Evolutionary conservation across 2,797 vertebrate genomes (phyloP).

Genomic region (Aphelocoma californica): DNA sequence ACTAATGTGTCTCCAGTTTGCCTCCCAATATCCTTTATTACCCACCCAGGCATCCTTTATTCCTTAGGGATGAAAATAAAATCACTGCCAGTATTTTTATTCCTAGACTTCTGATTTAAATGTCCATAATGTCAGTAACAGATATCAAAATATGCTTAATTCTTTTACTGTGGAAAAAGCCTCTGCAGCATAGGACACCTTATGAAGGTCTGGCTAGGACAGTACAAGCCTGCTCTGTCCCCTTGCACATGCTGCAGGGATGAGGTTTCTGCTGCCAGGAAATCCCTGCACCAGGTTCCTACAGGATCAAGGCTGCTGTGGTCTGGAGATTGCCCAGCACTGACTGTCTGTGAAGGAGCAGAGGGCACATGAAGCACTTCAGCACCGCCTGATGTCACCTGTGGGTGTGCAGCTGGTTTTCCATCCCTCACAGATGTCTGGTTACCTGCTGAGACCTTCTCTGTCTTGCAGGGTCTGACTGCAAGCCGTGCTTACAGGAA

Average conservation of each 20-base stretch:
- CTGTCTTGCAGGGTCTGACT: constrained; percentile 80
- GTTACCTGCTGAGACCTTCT: background rate
- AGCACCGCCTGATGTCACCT: background rate
- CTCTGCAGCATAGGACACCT: background rate
- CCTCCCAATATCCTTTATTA: background rate
- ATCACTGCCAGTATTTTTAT: background rate
- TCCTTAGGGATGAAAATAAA: background rate
- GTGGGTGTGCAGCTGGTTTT: background rate
- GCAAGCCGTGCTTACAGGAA: constrained; percentile 80
- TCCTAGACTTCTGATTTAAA: background rate
- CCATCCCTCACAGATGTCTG: background rate
- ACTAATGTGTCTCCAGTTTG: background rate
- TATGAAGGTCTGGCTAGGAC: background rate
- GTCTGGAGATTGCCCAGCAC: background rate
- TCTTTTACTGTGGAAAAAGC: background rate
- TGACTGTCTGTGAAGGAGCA: background rate
- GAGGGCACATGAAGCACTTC: accelerated
- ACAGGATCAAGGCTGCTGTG: background rate
- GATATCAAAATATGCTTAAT: background rate
- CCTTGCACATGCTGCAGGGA: background rate
- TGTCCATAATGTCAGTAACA: background rate
- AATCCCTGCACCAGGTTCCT: background rate
- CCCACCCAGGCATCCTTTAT: background rate
- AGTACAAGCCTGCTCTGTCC: background rate
- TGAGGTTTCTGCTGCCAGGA: background rate